These are phyloP conservation scores for Sturmia bella DNA, from an alignment of 2,888 invertebrate genomes.

Conservation along the genomic window DNA sequence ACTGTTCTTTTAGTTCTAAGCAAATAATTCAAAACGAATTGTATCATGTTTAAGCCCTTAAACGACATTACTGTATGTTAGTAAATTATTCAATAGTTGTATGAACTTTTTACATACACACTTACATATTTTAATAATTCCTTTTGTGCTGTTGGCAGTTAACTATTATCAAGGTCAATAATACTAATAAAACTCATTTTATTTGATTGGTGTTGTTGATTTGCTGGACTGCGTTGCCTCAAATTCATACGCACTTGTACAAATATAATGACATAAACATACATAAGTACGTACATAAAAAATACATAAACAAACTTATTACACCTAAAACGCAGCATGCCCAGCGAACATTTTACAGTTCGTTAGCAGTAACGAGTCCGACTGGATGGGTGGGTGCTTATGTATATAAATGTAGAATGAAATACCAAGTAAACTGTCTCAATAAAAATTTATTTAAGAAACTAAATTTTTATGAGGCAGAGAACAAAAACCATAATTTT, in stretches of 20 bases:
- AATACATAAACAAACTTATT: not conserved
- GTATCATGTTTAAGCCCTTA: too few species aligned
- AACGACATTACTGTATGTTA: too few species aligned
- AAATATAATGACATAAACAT: constrained; percentile 20
- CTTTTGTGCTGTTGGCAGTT: constrained; percentile 36
- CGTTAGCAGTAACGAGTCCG: not conserved
- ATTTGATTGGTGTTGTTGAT: constrained; percentile 49
- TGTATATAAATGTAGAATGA: too few species aligned
- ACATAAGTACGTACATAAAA: not conserved
- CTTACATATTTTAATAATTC: constrained; percentile 41
- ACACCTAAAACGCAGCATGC: constrained; percentile 36
- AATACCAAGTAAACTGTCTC: too few species aligned
- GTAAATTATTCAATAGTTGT: too few species aligned
- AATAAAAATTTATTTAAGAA: too few species aligned
- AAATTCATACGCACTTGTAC: constrained; percentile 47
- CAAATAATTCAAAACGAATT: too few species aligned
- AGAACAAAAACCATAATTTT: too few species aligned
- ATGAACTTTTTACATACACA: too few species aligned
- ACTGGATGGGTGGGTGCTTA: too few species aligned
- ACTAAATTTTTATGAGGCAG: too few species aligned
- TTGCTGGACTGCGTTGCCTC: constrained; percentile 44
- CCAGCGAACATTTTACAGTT: constrained; percentile 9
- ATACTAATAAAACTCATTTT: constrained; percentile 6
- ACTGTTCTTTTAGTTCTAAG: too few species aligned
- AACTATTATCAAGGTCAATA: constrained; percentile 52